Conservation (phyloP, 2,113 vertebrate species). For the Pelecanus crispus region DNA sequence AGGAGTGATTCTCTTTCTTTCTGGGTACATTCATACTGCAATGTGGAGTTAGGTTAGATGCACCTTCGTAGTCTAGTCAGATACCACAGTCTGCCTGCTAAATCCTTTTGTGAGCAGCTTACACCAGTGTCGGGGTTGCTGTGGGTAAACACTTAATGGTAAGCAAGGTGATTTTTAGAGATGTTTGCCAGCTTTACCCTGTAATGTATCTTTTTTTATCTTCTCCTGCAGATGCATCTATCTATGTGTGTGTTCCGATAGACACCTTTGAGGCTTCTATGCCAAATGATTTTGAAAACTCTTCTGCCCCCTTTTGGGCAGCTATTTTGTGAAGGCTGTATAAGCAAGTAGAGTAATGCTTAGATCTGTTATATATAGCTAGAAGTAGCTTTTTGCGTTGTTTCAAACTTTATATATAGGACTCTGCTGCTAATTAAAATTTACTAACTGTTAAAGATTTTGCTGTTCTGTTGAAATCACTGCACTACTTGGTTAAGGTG, state of each 20-base stretch:
- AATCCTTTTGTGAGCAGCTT: not conserved
- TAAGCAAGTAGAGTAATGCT: not conserved
- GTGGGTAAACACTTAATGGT: not conserved
- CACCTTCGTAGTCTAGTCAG: not conserved
- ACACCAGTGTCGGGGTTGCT: not conserved
- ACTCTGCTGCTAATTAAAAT: not conserved
- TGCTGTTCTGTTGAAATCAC: not conserved
- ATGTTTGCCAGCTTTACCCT: not conserved
- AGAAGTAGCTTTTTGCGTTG: not conserved
- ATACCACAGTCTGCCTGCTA: not conserved
- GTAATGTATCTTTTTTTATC: not conserved
- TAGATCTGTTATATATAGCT: not conserved
- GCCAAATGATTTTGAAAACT: not conserved
- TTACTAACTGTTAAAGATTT: not conserved
- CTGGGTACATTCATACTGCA: not conserved
- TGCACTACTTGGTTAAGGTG: not conserved
- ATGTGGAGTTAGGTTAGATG: not conserved
- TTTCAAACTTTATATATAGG: not conserved
- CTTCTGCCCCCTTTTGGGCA: not conserved
- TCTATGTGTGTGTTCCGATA: not conserved
- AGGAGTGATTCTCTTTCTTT: not conserved
- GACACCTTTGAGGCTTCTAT: not conserved
- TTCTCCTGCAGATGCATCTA: not conserved
- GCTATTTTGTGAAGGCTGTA: not conserved
- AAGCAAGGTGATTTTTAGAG: not conserved